Evolutionary conservation across 2,888 invertebrate genomes (phyloP).

Genomic region (Napeogenes inachia): DNA sequence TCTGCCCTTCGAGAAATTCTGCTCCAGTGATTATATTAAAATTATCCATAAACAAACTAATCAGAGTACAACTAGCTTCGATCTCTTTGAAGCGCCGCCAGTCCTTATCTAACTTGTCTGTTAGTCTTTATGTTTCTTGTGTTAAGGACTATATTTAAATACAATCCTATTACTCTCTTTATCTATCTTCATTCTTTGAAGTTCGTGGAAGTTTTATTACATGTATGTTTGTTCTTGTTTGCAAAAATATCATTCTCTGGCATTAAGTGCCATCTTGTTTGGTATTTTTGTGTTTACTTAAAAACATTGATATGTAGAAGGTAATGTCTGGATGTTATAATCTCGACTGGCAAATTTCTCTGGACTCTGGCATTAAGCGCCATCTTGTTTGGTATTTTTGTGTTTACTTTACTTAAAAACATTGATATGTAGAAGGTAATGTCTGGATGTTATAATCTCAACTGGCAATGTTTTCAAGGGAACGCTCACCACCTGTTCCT

Average conservation of each 20-base stretch:
- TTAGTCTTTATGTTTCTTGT: conserved; percentile 6
- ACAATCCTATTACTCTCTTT: background rate
- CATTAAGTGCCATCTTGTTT: too few relatives aligned
- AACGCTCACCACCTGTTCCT: background rate
- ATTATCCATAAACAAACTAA: conserved; percentile 5
- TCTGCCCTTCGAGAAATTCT: background rate
- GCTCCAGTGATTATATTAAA: conserved; percentile 5
- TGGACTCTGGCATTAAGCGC: too few relatives aligned
- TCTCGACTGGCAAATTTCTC: too few relatives aligned
- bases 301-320: too few relatives aligned
- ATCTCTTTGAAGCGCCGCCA: conserved; percentile 14
- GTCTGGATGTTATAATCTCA: too few relatives aligned
- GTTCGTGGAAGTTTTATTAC: conserved; percentile 4
- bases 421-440: too few relatives aligned
- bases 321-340: too few relatives aligned
- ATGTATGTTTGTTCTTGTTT: background rate
- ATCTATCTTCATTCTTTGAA: conserved; percentile 1
- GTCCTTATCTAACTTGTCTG: background rate
- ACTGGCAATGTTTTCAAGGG: background rate
- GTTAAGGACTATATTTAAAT: conserved; percentile 8
- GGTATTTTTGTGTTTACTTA: too few relatives aligned
- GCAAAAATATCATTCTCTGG: too few relatives aligned
- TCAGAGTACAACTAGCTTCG: conserved; percentile 7
- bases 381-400: too few relatives aligned
- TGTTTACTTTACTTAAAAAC: too few relatives aligned